Base-by-base conservation (phyloP, 2,888 invertebrate species). In the Spilarctia lutea region DNA sequence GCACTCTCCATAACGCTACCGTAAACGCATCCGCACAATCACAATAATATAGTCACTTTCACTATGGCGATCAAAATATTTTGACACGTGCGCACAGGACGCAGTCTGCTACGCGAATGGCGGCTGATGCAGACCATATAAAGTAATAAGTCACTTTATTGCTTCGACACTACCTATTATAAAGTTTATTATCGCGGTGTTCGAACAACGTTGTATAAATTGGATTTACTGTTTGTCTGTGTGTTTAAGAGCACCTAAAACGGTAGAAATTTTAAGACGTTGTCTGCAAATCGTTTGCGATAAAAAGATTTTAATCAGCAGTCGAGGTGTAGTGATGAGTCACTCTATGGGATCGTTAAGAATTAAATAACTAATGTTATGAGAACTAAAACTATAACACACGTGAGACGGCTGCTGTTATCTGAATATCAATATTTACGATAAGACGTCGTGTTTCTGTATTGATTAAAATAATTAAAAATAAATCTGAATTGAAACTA, bases 1-100 rank as follows among this genome's bases (percentile, higher is more conserved):
- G 93, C 94, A 85, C 93, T 95, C 93, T 95, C 95, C 95, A 96
- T 96, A 73, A 85, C 88, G 92, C 93, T 94, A 94, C 92, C 94
- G 94, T 85, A 85, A 83, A 91, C 90, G 86, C 95, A 94, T 94
- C 85, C 93, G 94, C 90, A 78, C 91, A 81, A 79, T 83, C 78
- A 86, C 78, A 73, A 79, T 60, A 52, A 74, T 72, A 68, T 74
- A 79, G 76, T 75, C 88, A 90, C 91, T 88, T 87, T 88, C 87
- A 87, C 87, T 85, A 82, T 75, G 79, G 75, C 78, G 81, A 70
- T 77, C 75, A 76, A 74, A 80, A 78, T 75, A 71, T 78, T 79
- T 76, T 73, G 76, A 88, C 87, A 87, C 93, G 93, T 89, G 89
- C 88, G 88, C 83, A 74, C 88, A 65, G 79, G 80, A 72, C 89